Conservation (phyloP, 2,797 vertebrate species). For the Sebastes vulpes region DNA sequence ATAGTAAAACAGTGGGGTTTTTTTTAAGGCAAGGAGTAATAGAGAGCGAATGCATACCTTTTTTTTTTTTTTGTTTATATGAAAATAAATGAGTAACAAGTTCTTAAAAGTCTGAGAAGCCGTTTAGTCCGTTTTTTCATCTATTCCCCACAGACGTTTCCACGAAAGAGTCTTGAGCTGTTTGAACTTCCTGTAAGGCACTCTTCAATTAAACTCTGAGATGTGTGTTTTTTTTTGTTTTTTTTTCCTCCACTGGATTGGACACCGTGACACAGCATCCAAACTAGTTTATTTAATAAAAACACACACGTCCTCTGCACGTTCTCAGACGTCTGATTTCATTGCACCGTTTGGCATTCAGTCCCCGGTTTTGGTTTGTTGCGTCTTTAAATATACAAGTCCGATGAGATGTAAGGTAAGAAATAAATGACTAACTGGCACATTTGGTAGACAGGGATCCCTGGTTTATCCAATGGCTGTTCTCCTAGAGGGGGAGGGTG, state of each 20-base stretch:
- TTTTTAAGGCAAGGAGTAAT: conserved; percentile 75
- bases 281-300: conserved; percentile 22
- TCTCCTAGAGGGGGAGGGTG: conserved; percentile 60
- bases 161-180: conserved; percentile 33
- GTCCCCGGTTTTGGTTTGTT: conserved; percentile 69
- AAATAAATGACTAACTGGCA: conserved; percentile 81
- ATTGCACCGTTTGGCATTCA: conserved; percentile 74
- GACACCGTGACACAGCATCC: conserved; percentile 15
- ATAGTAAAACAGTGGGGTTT: conserved; percentile 71
- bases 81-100: conserved; percentile 70
- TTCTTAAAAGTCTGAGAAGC: conserved; percentile 57
- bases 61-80: conserved; percentile 60
- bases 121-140: conserved; percentile 56
- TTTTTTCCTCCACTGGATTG: conserved; percentile 4
- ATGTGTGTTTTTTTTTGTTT: conserved; percentile 4
- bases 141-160: conserved; percentile 36
- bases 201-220: conserved; percentile 65
- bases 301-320: not conserved
- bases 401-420: conserved; percentile 60
- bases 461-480: conserved; percentile 78
- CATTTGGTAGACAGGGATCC: conserved; percentile 78
- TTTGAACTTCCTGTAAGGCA: conserved; percentile 72
- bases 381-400: conserved; percentile 51
- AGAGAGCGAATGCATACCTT: conserved; percentile 59
- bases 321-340: conserved; percentile 57